Evolutionary conservation across 2,113 vertebrate species (phyloP), one percentile per base, ranked within the genome.

Genomic region (Hipposideros armiger): DNA sequence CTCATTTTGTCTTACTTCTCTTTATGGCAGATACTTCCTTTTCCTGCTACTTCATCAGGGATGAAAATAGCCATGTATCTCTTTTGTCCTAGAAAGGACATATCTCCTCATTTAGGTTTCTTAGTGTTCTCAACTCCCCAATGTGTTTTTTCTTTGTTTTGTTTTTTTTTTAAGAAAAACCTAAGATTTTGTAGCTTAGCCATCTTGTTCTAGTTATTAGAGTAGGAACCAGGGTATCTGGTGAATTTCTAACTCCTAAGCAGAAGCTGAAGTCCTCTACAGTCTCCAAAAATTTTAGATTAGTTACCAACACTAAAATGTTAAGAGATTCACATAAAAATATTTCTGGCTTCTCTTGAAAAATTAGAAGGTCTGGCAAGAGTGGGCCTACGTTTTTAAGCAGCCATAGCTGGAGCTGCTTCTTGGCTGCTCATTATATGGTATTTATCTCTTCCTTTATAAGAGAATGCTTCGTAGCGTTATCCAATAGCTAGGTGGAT

Each of bases 351-450:
- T 87, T 84, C 42, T 56, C 16, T 83, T 94, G 16, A 67, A 60
- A 93, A 94, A 74, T 40, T 28, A 91, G 54, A 80, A 50, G 30
- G 52, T 86, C 16, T 94, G 7, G 30, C 62, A 86, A 86, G 47
- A 77, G n/a, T 52, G 56, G 24, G 30, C 28, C 11, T 80, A 50
- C 54, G 28, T 76, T 91, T 94, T 73, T 15, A 67, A 3, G 26
- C 11, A 70, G 20, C 2, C 7, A 6, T 32, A 42, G 26, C 32
- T 60, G 28, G 58, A 93, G 50, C 17, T 30, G 14, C 40, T 30
- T 19, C 24, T n/a, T 30, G 32, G 13, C 50, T 80, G 67, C 13
- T 16, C 10, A 45, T 64, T 78, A 26, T 20, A 20, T 7, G 22
- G 5, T 4, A 62, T 47, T 47, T 74, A 42, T 15, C 19, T 36